Conservation (phyloP, 2,888 invertebrate species). For the Brachypterus glaber region DNA sequence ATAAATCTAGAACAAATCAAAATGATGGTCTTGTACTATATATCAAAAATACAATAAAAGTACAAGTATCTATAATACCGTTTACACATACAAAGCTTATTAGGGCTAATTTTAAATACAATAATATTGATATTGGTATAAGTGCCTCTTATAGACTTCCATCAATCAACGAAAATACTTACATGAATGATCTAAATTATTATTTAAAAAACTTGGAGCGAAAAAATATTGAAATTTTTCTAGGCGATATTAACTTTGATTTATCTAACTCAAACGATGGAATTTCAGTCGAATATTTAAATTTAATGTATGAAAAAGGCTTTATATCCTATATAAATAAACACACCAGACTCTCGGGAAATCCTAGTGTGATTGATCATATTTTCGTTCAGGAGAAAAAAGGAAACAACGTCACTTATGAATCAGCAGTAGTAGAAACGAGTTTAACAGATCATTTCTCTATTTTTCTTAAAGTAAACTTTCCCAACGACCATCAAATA, state of each 20-base stretch:
- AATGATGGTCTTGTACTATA: not conserved
- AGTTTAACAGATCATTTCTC: not conserved
- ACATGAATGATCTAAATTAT: not conserved
- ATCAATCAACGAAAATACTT: not conserved
- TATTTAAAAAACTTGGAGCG: not conserved
- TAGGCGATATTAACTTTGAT: not conserved
- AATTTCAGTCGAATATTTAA: not conserved
- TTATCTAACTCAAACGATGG: not conserved
- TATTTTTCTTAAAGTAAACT: not conserved
- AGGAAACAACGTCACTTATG: not conserved
- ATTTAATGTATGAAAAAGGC: not conserved
- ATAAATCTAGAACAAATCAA: not conserved
- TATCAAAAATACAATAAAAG: not conserved
- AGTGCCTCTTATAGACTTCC: not conserved
- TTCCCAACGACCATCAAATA: no score
- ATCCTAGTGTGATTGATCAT: not conserved
- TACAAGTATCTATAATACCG: not conserved
- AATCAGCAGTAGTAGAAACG: not conserved
- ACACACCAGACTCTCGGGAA: not conserved
- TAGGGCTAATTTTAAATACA: not conserved
- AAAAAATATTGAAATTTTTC: not conserved
- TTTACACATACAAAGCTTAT: not conserved
- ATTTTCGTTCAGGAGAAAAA: not conserved
- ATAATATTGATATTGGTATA: not conserved
- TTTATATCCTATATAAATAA: not conserved